Percentiles rank a stretch among this genome's conserved stretches.
phyloP scores from a whole-genome alignment of 2,113 vertebrate genomes.

The Zonotrichia leucophrys region DNA sequence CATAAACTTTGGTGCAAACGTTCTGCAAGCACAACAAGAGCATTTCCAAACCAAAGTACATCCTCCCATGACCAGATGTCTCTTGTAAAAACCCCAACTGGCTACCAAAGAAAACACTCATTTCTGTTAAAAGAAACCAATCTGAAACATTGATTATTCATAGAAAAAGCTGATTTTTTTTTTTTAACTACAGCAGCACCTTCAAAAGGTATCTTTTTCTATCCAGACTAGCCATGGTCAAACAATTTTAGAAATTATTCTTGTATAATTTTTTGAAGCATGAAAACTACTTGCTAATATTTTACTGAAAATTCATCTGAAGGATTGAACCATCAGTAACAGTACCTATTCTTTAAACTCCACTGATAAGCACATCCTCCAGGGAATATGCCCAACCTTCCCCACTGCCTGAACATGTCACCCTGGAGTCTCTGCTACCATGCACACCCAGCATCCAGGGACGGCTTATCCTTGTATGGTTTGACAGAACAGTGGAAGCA shows the following conservation, averaged over 20 bases:
- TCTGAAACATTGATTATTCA: background rate
- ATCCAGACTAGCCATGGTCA: background rate
- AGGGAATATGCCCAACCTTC: conserved; percentile 7
- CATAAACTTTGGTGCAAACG: background rate
- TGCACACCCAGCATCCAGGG: background rate
- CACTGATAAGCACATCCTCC: conserved; percentile 9
- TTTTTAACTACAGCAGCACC: background rate
- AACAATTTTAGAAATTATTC: background rate
- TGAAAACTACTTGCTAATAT: background rate
- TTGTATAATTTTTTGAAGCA: background rate
- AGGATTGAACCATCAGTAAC: background rate
- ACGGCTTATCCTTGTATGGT: background rate
- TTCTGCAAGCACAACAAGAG: background rate
- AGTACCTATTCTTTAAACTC: conserved; percentile 36
- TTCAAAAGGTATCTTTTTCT: background rate
- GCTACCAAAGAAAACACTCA: background rate
- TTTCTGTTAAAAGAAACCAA: background rate
- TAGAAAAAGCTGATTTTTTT: background rate
- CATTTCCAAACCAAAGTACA: background rate
- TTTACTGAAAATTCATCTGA: background rate
- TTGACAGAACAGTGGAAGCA: conserved; percentile 13
- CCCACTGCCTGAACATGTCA: conserved; percentile 30
- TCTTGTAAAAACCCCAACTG: background rate
- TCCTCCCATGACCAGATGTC: background rate
- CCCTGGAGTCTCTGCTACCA: background rate